Base-by-base conservation (phyloP, 2,888 invertebrate genomes). In the Urechis unicinctus region DNA sequence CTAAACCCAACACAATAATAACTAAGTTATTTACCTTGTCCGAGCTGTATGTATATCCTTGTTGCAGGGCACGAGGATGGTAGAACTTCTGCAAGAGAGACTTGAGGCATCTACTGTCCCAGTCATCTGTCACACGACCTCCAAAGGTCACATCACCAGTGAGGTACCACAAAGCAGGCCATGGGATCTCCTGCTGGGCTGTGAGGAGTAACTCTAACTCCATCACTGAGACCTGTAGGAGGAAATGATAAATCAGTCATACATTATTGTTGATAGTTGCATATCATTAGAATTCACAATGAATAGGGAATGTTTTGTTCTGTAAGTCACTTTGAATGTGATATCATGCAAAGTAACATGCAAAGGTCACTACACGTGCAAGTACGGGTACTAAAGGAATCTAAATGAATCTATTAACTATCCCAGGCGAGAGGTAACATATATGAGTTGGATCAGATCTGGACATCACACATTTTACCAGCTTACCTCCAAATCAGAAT, bases 141-240 rank as follows among this genome's bases (percentile, higher is more conserved):
- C 78, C 78, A 61, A 74, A 78, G 13, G 72, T 73, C 30, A 78
- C 75, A 52, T 74, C 74, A 29, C 78, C 77, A 50, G 74, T 74
- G 47, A 77, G 64, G 56, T 75, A 76, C 45, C 66, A 67, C 44
- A 78, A 64, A 0, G 77, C 78, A 48, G 69, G 68, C 75, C 77
- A 78, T 1, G 76, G 75, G 24, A 75, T 66, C 17, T 59, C 61
- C 5, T 67, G 65, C 24, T 66, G 56, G 42, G 47, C 68, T 55
- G 70, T 71, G 36, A 74, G 61, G 57, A 77, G 60, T 70, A 74
- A 69, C 55, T 73, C 67, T 25, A 77, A 65, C 56, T 75, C 72
- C 24, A 75, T 65, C 46, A 75, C 66, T 1, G 77, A 72, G 42
- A 77, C 77, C 77, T 77, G n/a, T n/a, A n/a, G n/a, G n/a, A n/a